A percentile compares a stretch with the other conserved stretches of the same genome.
These are phyloP conservation scores for Hemibagrus guttatus DNA, from an alignment of 2,797 vertebrate genomes.

Conservation along the genomic window DNA sequence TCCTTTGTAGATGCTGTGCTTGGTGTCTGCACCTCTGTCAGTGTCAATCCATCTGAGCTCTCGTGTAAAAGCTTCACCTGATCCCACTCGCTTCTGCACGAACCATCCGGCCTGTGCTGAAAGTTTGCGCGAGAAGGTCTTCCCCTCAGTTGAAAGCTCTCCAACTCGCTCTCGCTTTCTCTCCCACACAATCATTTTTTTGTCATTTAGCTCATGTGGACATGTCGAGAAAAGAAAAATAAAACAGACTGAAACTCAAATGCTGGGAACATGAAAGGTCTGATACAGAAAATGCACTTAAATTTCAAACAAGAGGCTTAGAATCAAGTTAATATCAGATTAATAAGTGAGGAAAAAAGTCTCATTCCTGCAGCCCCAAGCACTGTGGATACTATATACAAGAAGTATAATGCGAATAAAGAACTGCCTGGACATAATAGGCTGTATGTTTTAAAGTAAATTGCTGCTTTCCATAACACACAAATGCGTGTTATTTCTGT, in stretches of 20 bases:
- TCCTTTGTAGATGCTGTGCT: slow-evolving; percentile 30
- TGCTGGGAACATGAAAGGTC: background rate
- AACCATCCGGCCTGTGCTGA: slow-evolving; percentile 11
- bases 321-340: slow-evolving; percentile 2
- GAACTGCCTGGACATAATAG: slow-evolving; percentile 24
- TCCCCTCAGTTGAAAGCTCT: slow-evolving; percentile 26
- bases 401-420: slow-evolving; percentile 22
- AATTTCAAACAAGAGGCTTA: background rate
- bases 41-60: slow-evolving; percentile 16
- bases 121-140: slow-evolving; percentile 21
- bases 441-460: slow-evolving; percentile 21
- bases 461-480: slow-evolving; percentile 18
- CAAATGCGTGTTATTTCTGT: slow-evolving; percentile 31
- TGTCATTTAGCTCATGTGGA: slow-evolving; percentile 7
- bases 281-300: slow-evolving; percentile 13
- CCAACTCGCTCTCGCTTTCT: background rate
- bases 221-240: background rate
- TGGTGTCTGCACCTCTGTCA: slow-evolving; percentile 25
- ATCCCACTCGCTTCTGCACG: slow-evolving; percentile 28
- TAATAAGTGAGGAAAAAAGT: background rate
- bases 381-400: background rate
- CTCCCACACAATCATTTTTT: background rate
- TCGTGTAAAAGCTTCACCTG: slow-evolving; percentile 18
- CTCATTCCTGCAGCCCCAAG: background rate
- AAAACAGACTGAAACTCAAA: background rate